Evolutionary conservation across 1,140 invertebrate genomes (phyloP), one percentile per base, ranked within the genome.

Genomic region (Anastrepha obliqua): DNA sequence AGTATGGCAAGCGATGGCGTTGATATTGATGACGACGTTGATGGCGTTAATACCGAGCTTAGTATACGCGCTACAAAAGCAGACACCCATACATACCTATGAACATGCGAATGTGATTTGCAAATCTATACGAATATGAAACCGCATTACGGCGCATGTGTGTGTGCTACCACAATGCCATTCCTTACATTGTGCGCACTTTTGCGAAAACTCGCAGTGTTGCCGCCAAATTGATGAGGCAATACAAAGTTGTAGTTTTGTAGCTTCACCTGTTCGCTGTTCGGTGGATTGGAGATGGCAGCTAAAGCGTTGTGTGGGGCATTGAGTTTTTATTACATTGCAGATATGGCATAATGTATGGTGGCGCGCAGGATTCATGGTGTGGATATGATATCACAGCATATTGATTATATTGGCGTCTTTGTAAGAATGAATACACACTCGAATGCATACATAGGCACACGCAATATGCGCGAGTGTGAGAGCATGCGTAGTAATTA

Each of bases 321-420:
- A 2, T 55, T 55, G 42, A 74, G 44, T 44, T 74, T 74, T 74
- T 74, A 74, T 74, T 17, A 47, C 67, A 74, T 74, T 74, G 67
- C 67, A 74, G 67, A 74, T 74, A 74, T 74, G 39, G 67, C 44
- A 44, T 74, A 74, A 47, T 74, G 67, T 42, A 4, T 47, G 42
- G 67, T 29, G 20, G 29, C 39, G 65, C 44, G 67, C 29, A 29
- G 11, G 11, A 39, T 17, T 74, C 67, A 8, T 44, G 42, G 67
- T 13, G 7, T 15, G 67, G 67, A 47, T 74, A 74, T 74, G 67
- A 74, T 74, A 74, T 74, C 67, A 74, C 67, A 74, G 67, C 39
- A 74, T 74, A 74, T 74, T 74, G 67, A 74, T 74, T 74, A 55
- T 55, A 55, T 55, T 55, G 6, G 51, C 11, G 11, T 8, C 51